Evolutionary conservation across 1,140 invertebrate species (phyloP), one percentile per base, ranked within the genome.

Genomic region (Zaprionus africanus): DNA sequence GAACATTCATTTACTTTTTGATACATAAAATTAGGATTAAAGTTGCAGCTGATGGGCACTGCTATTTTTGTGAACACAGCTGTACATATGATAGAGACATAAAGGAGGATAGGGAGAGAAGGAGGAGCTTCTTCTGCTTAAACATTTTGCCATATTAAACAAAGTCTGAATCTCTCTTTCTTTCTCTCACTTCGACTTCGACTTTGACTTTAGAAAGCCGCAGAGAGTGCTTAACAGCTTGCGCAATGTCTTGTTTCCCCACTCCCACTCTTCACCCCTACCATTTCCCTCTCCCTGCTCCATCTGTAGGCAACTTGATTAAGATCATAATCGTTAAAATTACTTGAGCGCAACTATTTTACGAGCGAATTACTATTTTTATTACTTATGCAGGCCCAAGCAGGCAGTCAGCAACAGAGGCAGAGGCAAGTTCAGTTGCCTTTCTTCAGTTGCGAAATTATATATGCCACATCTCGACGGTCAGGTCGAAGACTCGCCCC

Each of bases 331-430:
- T 74, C 71, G 76, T 78, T 78, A 78, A 78, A 78, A 74, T 78
- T 78, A 78, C 76, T 78, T 74, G 76, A 78, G 76, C 76, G 76
- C 76, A 78, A 78, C 76, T 78, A 74, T 78, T 78, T 78, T 78
- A 78, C 59, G 65, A 78, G 71, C 71, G 67, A 78, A 74, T 74
- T 78, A 75, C 76, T 77, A 77, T 77, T 77, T 77, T 77, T 73
- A 76, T 72, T 65, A 72, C 74, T 76, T 76, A 76, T 76, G 74
- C 74, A 76, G 68, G 57, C 60, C 68, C 64, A 61, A 41, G 19
- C 53, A 46, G 6, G 31, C 31, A 75, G 38, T 15, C 38, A 41
- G 15, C 38, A 53, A n/a, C 28, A 31, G 28, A 74, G 36, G 38
- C 38, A 59, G 58, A 66, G 60, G 56, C 74, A 76, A 72, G 75